A percentile compares a stretch with the other conserved stretches of the same genome.
Conservation (phyloP, 2,113 vertebrate genomes). For the Sceloporus undulatus region DNA sequence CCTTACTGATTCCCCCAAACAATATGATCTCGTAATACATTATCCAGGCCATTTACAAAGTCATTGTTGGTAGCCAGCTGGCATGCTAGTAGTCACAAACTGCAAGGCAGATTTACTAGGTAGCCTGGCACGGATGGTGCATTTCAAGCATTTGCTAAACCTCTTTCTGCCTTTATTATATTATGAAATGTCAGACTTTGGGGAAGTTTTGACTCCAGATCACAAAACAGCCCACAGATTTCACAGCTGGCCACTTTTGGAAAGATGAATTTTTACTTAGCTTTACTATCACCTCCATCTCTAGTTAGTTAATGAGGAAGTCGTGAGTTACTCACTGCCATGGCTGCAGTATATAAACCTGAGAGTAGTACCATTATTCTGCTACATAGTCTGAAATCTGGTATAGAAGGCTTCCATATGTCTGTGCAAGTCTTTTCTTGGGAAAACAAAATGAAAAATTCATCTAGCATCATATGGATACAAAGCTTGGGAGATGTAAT, state of each 20-base stretch:
- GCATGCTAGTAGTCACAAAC: background rate
- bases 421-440: background rate
- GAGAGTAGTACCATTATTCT: background rate
- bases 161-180: constrained; percentile 18
- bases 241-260: background rate
- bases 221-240: constrained; percentile 3
- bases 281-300: background rate
- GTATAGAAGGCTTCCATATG: too few relatives aligned
- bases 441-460: background rate
- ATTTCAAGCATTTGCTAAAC: background rate
- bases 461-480: background rate
- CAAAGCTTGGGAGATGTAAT: background rate
- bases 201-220: background rate
- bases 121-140: background rate
- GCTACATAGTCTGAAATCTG: background rate
- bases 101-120: background rate
- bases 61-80: background rate
- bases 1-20: constrained; percentile 12
- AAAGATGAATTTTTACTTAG: constrained; percentile 1
- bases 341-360: background rate
- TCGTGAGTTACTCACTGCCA: background rate
- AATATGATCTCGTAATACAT: constrained; percentile 5
- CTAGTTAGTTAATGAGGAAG: background rate
- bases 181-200: background rate
- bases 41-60: constrained; percentile 9